A percentile compares a stretch with the other conserved stretches of the same genome.
These are phyloP conservation scores for Schizopygopsis malacanthus DNA, from an alignment of 2,797 vertebrate genomes.

Conservation along the genomic window DNA sequence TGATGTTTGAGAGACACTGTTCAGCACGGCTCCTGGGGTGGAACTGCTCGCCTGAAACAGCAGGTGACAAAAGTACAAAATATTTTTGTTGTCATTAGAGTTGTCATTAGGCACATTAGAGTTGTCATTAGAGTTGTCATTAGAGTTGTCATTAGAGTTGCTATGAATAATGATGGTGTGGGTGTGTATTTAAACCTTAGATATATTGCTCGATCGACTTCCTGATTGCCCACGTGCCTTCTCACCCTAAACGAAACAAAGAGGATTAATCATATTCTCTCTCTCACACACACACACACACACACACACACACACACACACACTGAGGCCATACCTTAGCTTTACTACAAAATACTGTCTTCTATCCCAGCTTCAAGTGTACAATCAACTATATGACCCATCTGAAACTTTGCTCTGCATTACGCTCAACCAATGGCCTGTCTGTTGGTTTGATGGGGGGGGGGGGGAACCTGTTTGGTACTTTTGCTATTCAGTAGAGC, in stretches of 20 bases:
- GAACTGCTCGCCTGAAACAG: slow-evolving; percentile 93
- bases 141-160: neutral
- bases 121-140: neutral
- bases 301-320: neutral
- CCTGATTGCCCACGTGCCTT: slow-evolving; percentile 88
- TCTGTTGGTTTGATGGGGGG: neutral
- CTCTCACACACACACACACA: neutral
- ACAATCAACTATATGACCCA: neutral
- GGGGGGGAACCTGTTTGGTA: neutral
- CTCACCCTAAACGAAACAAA: slow-evolving; percentile 83
- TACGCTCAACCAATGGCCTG: neutral
- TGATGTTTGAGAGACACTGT: slow-evolving; percentile 84
- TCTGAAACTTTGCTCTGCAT: neutral
- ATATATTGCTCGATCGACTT: slow-evolving; percentile 94
- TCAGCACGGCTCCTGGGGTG: slow-evolving; percentile 81
- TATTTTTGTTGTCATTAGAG: neutral
- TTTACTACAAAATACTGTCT: neutral
- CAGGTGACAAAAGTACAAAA: slow-evolving; percentile 68
- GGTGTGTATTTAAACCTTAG: slow-evolving; percentile 86
- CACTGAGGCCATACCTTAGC: neutral
- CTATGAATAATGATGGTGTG: neutral
- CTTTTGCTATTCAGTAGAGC: neutral
- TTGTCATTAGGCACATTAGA: neutral
- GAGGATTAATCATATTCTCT: neutral
- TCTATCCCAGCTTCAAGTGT: neutral